Conservation (phyloP, 1,140 invertebrate species). For the Micrasema longulum region DNA sequence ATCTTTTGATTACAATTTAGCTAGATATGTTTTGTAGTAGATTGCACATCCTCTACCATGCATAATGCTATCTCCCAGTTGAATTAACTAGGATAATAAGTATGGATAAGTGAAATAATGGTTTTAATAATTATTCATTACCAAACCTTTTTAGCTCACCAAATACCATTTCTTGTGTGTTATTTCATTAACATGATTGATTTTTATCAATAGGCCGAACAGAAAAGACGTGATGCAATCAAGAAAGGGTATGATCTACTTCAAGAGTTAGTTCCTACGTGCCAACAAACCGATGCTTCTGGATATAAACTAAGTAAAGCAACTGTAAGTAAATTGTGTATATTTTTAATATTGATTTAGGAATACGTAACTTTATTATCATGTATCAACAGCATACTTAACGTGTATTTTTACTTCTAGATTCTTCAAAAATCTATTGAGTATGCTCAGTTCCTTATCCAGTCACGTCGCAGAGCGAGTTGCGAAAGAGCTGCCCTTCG, state of each 20-base stretch:
- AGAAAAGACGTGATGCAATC: conserved; percentile 96
- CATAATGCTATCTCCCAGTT: too few relatives aligned
- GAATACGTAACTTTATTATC: too few relatives aligned
- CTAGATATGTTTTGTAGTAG: too few relatives aligned
- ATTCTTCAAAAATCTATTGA: conserved; percentile 92
- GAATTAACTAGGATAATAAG: too few relatives aligned
- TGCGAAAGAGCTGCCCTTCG: conserved; percentile 91
- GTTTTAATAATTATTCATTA: too few relatives aligned
- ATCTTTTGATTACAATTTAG: too few relatives aligned
- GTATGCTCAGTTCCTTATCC: conserved; percentile 90
- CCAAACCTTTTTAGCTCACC: too few relatives aligned
- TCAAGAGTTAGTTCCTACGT: conserved; percentile 92
- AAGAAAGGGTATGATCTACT: conserved; percentile 95
- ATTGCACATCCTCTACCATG: too few relatives aligned
- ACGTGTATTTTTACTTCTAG: conserved; percentile 52
- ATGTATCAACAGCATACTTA: conserved; percentile 6
- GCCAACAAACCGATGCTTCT: conserved; percentile 87
- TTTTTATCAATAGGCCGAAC: conserved; percentile 77
- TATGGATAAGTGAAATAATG: too few relatives aligned
- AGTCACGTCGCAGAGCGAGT: conserved; percentile 94
- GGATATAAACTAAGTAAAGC: conserved; percentile 97
- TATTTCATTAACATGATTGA: too few relatives aligned
- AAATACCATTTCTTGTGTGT: too few relatives aligned
- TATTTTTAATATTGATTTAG: too few relatives aligned
- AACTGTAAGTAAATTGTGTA: conserved; percentile 79